Evolutionary conservation across 2,797 vertebrate genomes (phyloP).

Genomic region (Kryptopterus vitreolus): DNA sequence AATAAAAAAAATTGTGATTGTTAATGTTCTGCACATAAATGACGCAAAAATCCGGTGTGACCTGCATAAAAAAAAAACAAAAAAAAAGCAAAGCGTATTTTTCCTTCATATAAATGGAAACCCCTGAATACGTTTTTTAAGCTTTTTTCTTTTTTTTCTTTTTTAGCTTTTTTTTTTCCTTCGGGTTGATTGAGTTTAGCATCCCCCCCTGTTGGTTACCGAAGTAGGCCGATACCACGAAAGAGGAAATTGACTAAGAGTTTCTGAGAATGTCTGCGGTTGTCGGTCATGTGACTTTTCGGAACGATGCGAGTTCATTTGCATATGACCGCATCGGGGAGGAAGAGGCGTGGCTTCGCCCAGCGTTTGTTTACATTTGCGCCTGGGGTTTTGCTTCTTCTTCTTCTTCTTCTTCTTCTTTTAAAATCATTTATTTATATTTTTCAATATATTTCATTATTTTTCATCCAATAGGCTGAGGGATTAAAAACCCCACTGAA

Average conservation of each 20-base stretch:
- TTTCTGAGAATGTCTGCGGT: conserved; percentile 71
- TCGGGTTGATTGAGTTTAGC: not conserved
- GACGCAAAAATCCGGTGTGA: too few relatives aligned
- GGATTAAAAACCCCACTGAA: conserved; percentile 55
- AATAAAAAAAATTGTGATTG: too few relatives aligned
- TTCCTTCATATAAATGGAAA: not conserved
- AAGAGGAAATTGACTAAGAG: conserved; percentile 66
- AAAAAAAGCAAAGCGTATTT: too few relatives aligned
- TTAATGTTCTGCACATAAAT: too few relatives aligned
- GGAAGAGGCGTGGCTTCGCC: conserved; percentile 37
- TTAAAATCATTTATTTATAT: too few relatives aligned
- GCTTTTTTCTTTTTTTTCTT: not conserved
- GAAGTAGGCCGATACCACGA: conserved; percentile 49
- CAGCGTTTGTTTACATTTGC: conserved; percentile 72
- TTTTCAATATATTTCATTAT: too few relatives aligned
- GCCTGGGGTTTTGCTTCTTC: conserved; percentile 34
- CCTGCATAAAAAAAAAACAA: too few relatives aligned
- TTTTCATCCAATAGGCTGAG: conserved; percentile 31
- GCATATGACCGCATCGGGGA: conserved; percentile 58
- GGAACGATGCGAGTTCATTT: conserved; percentile 72
- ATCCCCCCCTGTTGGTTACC: conserved; percentile 46
- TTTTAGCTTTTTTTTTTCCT: not conserved
- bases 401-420: not conserved
- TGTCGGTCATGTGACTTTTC: conserved; percentile 77
- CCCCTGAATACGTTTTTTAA: not conserved